These are phyloP conservation scores for Turnix velox DNA, from an alignment of 2,113 vertebrate species.

Conservation along the genomic window DNA sequence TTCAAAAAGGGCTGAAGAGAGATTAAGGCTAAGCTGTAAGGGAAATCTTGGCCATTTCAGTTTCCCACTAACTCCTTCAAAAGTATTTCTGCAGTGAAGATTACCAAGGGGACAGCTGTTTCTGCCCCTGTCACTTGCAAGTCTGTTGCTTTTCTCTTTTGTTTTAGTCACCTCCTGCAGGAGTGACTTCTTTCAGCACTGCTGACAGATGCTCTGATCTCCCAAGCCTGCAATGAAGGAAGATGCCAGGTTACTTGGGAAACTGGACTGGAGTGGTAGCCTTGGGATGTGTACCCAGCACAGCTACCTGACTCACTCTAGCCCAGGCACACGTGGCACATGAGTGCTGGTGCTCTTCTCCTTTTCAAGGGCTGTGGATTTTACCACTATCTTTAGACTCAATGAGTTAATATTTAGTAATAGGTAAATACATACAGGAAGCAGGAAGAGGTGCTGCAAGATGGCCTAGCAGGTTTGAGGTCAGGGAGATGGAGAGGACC, in stretches of 20 bases:
- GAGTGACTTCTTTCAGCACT: not conserved
- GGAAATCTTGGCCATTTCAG: not conserved
- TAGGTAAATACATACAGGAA: not conserved
- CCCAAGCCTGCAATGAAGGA: conserved; percentile 8
- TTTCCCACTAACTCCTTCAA: not conserved
- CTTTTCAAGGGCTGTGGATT: not conserved
- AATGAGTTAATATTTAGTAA: not conserved
- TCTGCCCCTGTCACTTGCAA: not conserved
- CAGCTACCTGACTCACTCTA: not conserved
- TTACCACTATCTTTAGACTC: not conserved
- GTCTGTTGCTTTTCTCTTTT: not conserved
- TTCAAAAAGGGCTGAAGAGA: not conserved
- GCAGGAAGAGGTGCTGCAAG: not conserved
- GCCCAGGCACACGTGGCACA: rapidly evolving
- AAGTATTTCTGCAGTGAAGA: not conserved
- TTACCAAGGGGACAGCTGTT: not conserved
- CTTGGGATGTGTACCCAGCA: not conserved
- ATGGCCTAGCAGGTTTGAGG: not conserved
- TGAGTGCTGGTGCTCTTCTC: not conserved
- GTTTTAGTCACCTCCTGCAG: not conserved
- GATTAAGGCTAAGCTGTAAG: not conserved
- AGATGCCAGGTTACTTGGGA: not conserved
- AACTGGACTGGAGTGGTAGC: not conserved
- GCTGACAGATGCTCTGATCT: not conserved
- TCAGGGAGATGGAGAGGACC: not conserved